A percentile compares a stretch with the other conserved stretches of the same genome.
phyloP scores from a whole-genome alignment of 1,140 invertebrate genomes.

The Drosophila repletoides region DNA sequence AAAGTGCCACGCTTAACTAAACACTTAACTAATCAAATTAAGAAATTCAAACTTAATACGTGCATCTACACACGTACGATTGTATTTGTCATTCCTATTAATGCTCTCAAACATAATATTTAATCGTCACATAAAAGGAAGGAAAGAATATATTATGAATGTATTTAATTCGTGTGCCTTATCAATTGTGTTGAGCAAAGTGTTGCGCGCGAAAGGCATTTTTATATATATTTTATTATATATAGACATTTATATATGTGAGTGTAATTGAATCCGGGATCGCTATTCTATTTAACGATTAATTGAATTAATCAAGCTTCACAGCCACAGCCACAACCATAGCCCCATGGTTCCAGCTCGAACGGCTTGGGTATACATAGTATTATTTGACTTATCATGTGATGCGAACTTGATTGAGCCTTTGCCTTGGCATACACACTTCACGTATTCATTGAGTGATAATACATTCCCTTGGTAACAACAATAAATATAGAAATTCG shows the following conservation, averaged over 20 bases:
- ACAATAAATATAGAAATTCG: slow-evolving; percentile 9
- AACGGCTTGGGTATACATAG: slow-evolving; percentile 34
- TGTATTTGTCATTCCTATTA: too few relatives aligned
- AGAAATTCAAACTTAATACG: too few relatives aligned
- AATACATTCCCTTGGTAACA: slow-evolving; percentile 44
- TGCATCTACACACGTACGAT: too few relatives aligned
- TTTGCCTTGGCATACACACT: slow-evolving; percentile 54
- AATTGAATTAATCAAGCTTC: slow-evolving; percentile 72
- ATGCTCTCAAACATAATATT: too few relatives aligned
- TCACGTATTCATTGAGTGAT: slow-evolving; percentile 43
- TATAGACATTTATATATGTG: slow-evolving; percentile 4
- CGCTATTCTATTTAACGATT: slow-evolving; percentile 54
- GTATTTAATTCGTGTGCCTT: neutral
- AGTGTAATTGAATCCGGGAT: slow-evolving; percentile 62
- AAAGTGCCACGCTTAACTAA: too few relatives aligned
- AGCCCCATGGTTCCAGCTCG: too few relatives aligned
- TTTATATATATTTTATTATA: neutral
- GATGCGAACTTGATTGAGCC: slow-evolving; percentile 49
- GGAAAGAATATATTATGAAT: too few relatives aligned
- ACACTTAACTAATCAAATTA: too few relatives aligned
- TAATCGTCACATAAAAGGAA: too few relatives aligned
- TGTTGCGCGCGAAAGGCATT: neutral
- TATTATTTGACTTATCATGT: slow-evolving; percentile 68
- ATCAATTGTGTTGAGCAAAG: neutral
- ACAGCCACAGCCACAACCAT: slow-evolving; percentile 1